Evolutionary conservation across 2,113 vertebrate species (phyloP).

Genomic region (Pluvianellus socialis): DNA sequence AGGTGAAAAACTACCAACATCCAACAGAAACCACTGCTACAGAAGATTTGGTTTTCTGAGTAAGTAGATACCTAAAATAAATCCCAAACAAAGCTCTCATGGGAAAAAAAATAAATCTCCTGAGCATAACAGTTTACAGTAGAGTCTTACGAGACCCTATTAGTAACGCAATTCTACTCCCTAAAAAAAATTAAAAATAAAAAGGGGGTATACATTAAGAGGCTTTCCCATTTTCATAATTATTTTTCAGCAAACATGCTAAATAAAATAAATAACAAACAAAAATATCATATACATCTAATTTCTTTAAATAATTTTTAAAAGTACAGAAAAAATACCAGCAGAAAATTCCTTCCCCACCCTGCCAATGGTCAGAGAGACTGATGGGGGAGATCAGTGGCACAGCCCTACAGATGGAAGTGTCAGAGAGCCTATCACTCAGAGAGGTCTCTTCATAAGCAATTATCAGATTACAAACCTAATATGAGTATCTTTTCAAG

Average conservation of each 20-base stretch:
- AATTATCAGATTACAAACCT: constrained; percentile 46
- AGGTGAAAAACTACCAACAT: neutral
- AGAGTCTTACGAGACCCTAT: neutral
- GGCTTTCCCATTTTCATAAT: neutral
- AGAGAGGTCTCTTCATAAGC: neutral
- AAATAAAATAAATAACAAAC: neutral
- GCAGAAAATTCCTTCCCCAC: neutral
- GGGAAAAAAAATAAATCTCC: neutral
- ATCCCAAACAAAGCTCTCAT: neutral
- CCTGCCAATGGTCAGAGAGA: neutral
- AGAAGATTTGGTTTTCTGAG: neutral
- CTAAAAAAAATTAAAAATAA: rapidly evolving
- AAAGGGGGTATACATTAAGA: neutral
- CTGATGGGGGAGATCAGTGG: neutral
- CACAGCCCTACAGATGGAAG: neutral
- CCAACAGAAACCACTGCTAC: neutral
- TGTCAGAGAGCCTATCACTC: neutral
- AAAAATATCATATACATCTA: neutral
- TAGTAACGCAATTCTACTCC: neutral
- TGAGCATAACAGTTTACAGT: neutral
- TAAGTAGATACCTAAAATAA: neutral
- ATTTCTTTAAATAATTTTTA: too few relatives aligned
- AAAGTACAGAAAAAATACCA: neutral
- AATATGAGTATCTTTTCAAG: constrained; percentile 30
- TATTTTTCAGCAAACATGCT: neutral